Percentiles rank a stretch among this genome's conserved stretches.
Evolutionary conservation across 1,140 invertebrate genomes (phyloP).

Genomic region (Diabrotica undecimpunctata): DNA sequence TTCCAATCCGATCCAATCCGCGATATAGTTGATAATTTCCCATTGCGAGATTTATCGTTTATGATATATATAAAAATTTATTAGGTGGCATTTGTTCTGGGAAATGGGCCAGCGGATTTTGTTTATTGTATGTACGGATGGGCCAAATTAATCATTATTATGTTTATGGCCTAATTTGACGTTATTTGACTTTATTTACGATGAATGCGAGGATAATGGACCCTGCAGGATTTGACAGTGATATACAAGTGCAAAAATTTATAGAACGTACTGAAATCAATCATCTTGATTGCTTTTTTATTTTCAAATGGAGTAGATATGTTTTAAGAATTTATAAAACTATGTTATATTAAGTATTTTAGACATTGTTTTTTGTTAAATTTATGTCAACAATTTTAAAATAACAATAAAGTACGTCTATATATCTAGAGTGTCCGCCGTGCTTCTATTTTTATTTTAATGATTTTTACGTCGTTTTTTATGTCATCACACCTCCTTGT

Average conservation of each 20-base stretch:
- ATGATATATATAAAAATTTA: slow-evolving; percentile 8
- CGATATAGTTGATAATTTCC: slow-evolving; percentile 15
- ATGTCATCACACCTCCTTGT: too few species aligned
- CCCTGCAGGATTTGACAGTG: not conserved
- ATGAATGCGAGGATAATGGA: not conserved
- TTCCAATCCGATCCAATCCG: slow-evolving; percentile 4
- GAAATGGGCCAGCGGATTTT: not conserved
- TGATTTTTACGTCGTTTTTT: too few species aligned
- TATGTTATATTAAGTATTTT: too few species aligned
- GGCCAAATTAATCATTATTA: not conserved
- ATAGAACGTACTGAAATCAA: too few species aligned
- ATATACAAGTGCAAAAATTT: not conserved
- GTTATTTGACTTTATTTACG: slow-evolving; percentile 1
- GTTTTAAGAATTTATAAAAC: too few species aligned
- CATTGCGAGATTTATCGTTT: slow-evolving; percentile 9
- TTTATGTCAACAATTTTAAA: too few species aligned
- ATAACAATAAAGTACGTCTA: too few species aligned
- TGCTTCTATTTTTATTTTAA: too few species aligned
- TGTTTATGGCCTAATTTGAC: slow-evolving; percentile 2
- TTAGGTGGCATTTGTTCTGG: slow-evolving; percentile 1
- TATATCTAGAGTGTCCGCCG: too few species aligned
- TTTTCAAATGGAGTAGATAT: too few species aligned
- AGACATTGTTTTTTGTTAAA: too few species aligned
- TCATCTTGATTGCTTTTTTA: too few species aligned
- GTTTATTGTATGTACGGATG: not conserved